Evolutionary conservation across 2,797 vertebrate species (phyloP).

Genomic region (Myotis vivesi): DNA sequence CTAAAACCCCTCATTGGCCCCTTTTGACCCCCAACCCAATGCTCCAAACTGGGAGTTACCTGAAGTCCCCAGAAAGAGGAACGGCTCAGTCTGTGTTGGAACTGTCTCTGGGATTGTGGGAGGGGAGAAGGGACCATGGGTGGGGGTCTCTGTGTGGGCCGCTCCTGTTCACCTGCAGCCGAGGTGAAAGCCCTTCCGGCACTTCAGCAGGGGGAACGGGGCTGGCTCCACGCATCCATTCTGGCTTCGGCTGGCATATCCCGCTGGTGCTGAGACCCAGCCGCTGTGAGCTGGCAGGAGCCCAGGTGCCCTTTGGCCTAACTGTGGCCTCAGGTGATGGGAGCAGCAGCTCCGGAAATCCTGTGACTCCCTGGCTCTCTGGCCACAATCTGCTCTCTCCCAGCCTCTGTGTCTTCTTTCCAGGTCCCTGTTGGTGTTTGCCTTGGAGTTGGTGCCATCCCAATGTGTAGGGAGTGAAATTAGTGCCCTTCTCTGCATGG

Average conservation of each 20-base stretch:
- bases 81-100: not conserved
- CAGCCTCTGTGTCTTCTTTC: not conserved
- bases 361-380: too few relatives aligned
- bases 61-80: not conserved
- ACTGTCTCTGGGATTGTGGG: not conserved
- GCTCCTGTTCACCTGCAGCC: not conserved
- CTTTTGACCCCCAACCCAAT: fast-evolving
- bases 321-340: fast-evolving
- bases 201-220: too few relatives aligned
- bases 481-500: not conserved
- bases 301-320: fast-evolving
- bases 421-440: not conserved
- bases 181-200: not conserved
- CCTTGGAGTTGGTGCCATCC: not conserved
- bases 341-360: not conserved
- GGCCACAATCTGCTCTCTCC: not conserved
- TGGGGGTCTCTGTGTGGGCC: too few relatives aligned
- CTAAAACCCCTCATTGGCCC: not conserved
- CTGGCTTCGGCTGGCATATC: not conserved
- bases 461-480: not conserved
- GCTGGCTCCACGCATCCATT: not conserved
- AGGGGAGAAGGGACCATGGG: not conserved
- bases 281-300: not conserved
- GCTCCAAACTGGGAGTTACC: not conserved
- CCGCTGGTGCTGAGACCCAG: not conserved